Base-by-base conservation (phyloP, 2,888 invertebrate species). In the Caenorhabditis parvicauda region DNA sequence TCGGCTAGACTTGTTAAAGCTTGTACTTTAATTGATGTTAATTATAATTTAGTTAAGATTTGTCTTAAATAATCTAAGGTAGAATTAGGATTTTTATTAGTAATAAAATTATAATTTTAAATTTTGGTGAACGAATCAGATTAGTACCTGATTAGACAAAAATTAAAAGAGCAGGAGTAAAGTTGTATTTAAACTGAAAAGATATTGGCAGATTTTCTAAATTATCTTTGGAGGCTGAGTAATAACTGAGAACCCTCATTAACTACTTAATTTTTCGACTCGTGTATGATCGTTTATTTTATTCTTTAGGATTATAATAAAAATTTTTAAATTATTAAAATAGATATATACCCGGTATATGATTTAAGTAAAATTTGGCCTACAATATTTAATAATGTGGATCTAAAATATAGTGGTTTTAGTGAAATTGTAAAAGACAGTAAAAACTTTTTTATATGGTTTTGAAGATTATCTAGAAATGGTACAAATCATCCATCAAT, bases 401-500 rank as follows among this genome's bases (percentile, higher is more conserved):
- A 70, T 66, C 59, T 57, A 37, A 51, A 42, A 39, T 37, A 50
- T 67, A 58, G 59, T 52, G 24, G 12, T 49, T 59, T 60, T 24
- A 60, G 55, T 67, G 67, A 69, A 69, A 69, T 51, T 73, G 68
- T 64, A 69, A 67, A 71, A 72, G 67, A 69, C 66, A 70, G 70
- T 70, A 73, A 67, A 64, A 63, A 56, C 42, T 47, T 69, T 53
- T 71, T 67, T 67, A 75, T 65, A 43, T 69, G 46, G 57, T 51
- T 75, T 72, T 51, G 77, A 51, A 51, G 81, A 80, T 61, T 52
- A 69, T 62, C 37, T 54, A 46, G 43, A 56, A 59, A 27, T 76
- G 71, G 71, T 73, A 65, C 73, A 71, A 73, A 73, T 71, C 71
- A 71, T 73, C 72, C 72, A 71, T 72, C 72, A 72, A 72, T 67